These are phyloP conservation scores for Zele albiditarsus DNA, from an alignment of 2,888 invertebrate species.

Conservation along the genomic window DNA sequence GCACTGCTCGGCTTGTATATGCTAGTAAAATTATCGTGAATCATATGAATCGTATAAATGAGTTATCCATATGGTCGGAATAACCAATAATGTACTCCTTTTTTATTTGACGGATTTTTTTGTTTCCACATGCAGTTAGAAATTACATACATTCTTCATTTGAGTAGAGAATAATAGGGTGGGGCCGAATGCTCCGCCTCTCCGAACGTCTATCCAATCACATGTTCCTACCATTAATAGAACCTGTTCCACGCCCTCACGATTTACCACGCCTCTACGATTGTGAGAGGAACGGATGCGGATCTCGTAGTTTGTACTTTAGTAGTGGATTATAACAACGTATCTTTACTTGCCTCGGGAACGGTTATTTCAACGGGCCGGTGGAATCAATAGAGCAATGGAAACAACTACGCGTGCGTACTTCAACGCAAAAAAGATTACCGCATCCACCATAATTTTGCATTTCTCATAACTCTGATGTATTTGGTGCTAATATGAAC, in stretches of 20 bases:
- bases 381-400: constrained; percentile 69
- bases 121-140: neutral
- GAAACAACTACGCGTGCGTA: constrained; percentile 67
- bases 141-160: constrained; percentile 24
- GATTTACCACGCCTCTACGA: constrained; percentile 1
- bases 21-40: neutral
- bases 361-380: neutral
- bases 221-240: neutral
- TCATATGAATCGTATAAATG: neutral
- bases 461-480: neutral
- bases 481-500: no score
- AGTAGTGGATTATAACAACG: constrained; percentile 2
- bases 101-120: constrained; percentile 21
- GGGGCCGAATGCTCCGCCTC: constrained; percentile 25
- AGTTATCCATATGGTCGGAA: no score
- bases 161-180: neutral
- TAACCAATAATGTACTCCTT: constrained; percentile 21
- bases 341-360: neutral
- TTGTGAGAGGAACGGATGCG: neutral
- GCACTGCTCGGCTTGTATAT: no score
- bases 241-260: neutral
- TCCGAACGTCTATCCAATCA: neutral
- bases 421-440: constrained; percentile 61
- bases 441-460: constrained; percentile 48
- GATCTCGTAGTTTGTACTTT: neutral